These are phyloP conservation scores for Labrus mixtus DNA, from an alignment of 2,113 vertebrate genomes.

Conservation along the genomic window DNA sequence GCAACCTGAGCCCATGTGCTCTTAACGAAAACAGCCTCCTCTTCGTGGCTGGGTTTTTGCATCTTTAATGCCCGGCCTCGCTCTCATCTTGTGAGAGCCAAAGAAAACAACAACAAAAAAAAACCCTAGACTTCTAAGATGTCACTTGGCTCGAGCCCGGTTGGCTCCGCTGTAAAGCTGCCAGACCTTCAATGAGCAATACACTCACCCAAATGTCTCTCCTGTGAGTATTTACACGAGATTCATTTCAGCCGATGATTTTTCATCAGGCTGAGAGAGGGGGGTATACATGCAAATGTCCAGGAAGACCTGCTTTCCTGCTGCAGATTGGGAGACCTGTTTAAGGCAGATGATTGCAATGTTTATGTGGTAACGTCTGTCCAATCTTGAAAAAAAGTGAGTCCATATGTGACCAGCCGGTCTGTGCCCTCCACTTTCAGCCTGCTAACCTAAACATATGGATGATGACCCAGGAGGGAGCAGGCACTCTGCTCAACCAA, in stretches of 20 bases:
- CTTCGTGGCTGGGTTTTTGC: conserved; percentile 46
- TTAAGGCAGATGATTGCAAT: conserved; percentile 37
- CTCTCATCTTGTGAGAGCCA: conserved; percentile 64
- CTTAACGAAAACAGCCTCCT: conserved; percentile 60
- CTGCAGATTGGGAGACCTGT: conserved; percentile 26
- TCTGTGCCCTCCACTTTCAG: conserved; percentile 38
- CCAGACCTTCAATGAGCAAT: conserved; percentile 52
- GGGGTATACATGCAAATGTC: conserved; percentile 36
- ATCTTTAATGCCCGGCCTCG: conserved; percentile 49
- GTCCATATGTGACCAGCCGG: conserved; percentile 55
- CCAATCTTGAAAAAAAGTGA: conserved; percentile 28
- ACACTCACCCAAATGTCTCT: conserved; percentile 37
- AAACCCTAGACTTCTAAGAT: conserved; percentile 53
- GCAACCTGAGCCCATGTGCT: conserved; percentile 66
- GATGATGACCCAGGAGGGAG: conserved; percentile 68
- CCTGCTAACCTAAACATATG: conserved; percentile 71
- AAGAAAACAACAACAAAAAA: conserved; percentile 53
- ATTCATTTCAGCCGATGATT: conserved; percentile 37
- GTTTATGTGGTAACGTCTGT: conserved; percentile 49
- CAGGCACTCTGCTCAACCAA: conserved; percentile 57
- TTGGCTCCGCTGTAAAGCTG: conserved; percentile 48
- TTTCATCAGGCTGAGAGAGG: conserved; percentile 29
- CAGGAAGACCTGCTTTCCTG: conserved; percentile 11
- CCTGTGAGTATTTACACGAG: conserved; percentile 39
- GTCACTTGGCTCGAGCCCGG: conserved; percentile 47